These are phyloP conservation scores for Lypha dubia DNA, from an alignment of 2,888 invertebrate genomes.

Conservation along the genomic window DNA sequence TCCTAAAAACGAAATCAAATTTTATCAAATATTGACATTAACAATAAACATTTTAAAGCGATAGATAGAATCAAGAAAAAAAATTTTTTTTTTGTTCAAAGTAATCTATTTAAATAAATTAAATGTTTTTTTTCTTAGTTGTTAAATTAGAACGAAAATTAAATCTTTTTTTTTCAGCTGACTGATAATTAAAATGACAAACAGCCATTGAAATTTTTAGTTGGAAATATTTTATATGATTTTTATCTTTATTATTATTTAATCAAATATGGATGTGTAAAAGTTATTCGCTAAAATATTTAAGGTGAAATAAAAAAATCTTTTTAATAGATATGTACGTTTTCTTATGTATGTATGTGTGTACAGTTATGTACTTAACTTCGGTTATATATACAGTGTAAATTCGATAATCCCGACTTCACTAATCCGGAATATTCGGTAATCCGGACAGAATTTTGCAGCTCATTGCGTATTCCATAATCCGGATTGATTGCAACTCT, in stretches of 20 bases:
- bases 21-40: constrained; percentile 31
- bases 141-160: constrained; percentile 9
- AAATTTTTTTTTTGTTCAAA: constrained; percentile 1
- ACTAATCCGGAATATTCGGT: too few relatives aligned
- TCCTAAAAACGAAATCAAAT: neutral
- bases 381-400: too few relatives aligned
- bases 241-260: constrained; percentile 36
- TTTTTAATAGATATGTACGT: too few relatives aligned
- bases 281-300: constrained; percentile 10
- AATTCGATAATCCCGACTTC: too few relatives aligned
- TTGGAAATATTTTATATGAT: constrained; percentile 4
- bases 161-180: constrained; percentile 45
- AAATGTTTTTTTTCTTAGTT: constrained; percentile 19
- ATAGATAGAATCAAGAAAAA: constrained; percentile 13
- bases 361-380: too few relatives aligned
- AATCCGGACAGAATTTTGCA: too few relatives aligned
- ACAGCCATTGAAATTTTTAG: constrained; percentile 41
- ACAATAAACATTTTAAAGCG: constrained; percentile 11
- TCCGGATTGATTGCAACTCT: too few relatives aligned
- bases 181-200: constrained; percentile 53
- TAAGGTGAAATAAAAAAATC: neutral
- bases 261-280: neutral
- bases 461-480: too few relatives aligned
- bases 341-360: too few relatives aligned
- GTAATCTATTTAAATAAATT: constrained; percentile 2